These are phyloP conservation scores for Poecilia wingei DNA, from an alignment of 2,797 vertebrate species.

Conservation along the genomic window DNA sequence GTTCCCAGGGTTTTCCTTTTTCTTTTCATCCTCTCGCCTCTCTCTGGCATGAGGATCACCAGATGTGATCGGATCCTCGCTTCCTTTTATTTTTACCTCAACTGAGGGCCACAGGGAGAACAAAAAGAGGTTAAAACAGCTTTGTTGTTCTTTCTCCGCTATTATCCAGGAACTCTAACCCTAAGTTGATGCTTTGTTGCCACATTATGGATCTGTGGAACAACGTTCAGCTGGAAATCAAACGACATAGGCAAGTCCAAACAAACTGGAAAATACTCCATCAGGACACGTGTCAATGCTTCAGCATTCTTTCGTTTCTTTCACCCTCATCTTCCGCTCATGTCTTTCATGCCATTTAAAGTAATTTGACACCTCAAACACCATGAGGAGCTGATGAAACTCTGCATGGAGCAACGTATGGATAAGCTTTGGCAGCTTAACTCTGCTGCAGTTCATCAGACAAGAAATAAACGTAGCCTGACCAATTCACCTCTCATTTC, in stretches of 20 bases:
- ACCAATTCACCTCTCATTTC: constrained; percentile 2
- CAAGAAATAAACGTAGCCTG: constrained; percentile 11
- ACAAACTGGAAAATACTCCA: constrained; percentile 41
- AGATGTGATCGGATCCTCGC: constrained; percentile 54
- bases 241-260: constrained; percentile 26
- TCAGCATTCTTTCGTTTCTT: constrained; percentile 25
- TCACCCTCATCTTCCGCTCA: constrained; percentile 26
- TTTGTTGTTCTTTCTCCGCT: constrained; percentile 21
- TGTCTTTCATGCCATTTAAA: constrained; percentile 22
- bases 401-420: neutral
- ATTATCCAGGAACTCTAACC: constrained; percentile 40
- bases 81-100: constrained; percentile 52
- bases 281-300: constrained; percentile 18
- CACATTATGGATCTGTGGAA: constrained; percentile 44
- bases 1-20: constrained; percentile 73
- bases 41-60: constrained; percentile 53
- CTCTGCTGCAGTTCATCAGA: constrained; percentile 10
- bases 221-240: constrained; percentile 27
- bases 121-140: constrained; percentile 18
- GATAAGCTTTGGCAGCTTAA: constrained; percentile 3
- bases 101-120: constrained; percentile 33
- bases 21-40: constrained; percentile 56
- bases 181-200: constrained; percentile 35
- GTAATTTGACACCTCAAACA: constrained; percentile 28
- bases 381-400: constrained; percentile 29